These are phyloP conservation scores for Drosophila quadrilineata DNA, from an alignment of 1,140 invertebrate species.

Conservation along the genomic window DNA sequence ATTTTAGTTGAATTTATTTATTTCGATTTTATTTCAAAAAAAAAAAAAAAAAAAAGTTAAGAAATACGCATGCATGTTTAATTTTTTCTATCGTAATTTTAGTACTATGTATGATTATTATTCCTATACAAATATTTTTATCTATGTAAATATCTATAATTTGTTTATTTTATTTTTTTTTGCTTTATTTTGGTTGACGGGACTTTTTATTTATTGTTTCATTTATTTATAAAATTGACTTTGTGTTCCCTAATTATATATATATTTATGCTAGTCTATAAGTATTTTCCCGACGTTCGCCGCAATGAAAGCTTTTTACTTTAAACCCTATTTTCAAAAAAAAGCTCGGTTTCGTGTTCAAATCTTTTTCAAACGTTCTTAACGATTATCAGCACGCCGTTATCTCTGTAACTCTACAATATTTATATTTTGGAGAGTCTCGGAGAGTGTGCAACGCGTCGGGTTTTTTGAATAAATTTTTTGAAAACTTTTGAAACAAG, in stretches of 20 bases:
- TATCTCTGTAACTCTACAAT: no score
- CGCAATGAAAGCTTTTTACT: no score
- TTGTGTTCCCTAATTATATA: conserved; percentile 58
- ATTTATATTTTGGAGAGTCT: no score
- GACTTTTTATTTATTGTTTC: conserved; percentile 72
- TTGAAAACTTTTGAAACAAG: conserved; percentile 14
- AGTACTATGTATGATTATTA: conserved; percentile 55
- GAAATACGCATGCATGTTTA: conserved; percentile 81
- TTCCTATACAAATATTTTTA: conserved; percentile 16
- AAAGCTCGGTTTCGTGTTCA: conserved; percentile 1
- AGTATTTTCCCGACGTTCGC: conserved; percentile 15
- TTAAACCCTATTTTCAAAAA: neutral
- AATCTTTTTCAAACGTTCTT: no score
- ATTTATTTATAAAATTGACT: conserved; percentile 50
- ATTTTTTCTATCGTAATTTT: conserved; percentile 72
- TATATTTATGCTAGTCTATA: conserved; percentile 60
- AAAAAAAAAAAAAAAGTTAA: conserved; percentile 26
- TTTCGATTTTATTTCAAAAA: conserved; percentile 45
- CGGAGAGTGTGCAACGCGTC: conserved; percentile 12
- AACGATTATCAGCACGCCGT: no score
- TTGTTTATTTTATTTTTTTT: conserved; percentile 60
- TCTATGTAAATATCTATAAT: conserved; percentile 47
- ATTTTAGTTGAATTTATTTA: conserved; percentile 47
- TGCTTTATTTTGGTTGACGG: conserved; percentile 81
- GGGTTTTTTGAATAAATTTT: neutral